phyloP scores from a whole-genome alignment of 2,888 invertebrate species.

The Tetrapedia diversipes region DNA sequence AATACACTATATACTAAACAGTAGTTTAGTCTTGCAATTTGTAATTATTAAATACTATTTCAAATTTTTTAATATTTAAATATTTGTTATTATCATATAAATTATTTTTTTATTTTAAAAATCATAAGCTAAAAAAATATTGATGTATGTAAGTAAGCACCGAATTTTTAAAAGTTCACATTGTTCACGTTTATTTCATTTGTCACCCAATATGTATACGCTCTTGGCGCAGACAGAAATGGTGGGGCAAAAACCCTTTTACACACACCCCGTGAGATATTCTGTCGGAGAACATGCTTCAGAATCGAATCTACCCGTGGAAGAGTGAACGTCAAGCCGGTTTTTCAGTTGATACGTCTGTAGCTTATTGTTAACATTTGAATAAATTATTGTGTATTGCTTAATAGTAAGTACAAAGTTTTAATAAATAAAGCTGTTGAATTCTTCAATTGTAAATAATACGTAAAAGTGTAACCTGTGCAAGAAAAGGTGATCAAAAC shows the following conservation, averaged over 20 bases:
- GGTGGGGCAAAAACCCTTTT: constrained; percentile 48
- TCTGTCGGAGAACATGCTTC: constrained; percentile 53
- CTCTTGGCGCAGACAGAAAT: constrained; percentile 22
- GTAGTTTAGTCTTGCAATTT: neutral
- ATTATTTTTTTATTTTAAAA: neutral
- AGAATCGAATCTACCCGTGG: constrained; percentile 56
- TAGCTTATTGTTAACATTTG: constrained; percentile 15
- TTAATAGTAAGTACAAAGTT: constrained; percentile 5
- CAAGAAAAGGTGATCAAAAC: constrained; percentile 15
- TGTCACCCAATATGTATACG: constrained; percentile 2
- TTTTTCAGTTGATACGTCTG: constrained; percentile 12
- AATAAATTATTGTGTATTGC: neutral
- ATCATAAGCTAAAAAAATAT: too few species aligned
- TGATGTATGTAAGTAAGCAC: neutral
- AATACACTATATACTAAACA: neutral
- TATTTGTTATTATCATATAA: too few species aligned
- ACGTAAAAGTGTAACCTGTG: constrained; percentile 12
- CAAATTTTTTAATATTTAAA: neutral
- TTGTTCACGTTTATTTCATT: neutral
- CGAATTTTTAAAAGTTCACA: neutral
- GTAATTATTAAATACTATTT: neutral
- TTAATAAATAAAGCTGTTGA: neutral
- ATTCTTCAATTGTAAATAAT: neutral
- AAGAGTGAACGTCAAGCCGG: constrained; percentile 34
- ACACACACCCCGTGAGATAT: constrained; percentile 51